Evolutionary conservation across 92 coral and sea anemone genomes (phyloP), one percentile per base, ranked within the genome.

Genomic region (Epizoanthus scotinus): DNA sequence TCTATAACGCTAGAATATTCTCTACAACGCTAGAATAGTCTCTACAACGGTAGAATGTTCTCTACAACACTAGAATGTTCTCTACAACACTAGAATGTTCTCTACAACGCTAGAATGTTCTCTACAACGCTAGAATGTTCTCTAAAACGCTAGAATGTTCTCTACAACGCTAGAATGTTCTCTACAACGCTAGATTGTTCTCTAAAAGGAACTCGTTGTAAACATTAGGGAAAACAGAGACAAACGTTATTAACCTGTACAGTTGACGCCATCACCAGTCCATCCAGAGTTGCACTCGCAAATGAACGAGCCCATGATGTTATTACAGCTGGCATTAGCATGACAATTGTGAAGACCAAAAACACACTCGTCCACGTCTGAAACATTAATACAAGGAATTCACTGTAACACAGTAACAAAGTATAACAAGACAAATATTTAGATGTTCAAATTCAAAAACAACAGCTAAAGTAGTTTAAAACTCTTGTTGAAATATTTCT

Each of bases 331-430:
- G 6, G 79, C 79, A 8, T 55, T 50, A 19, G 31, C 66, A 27
- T 73, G 79, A 73, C 79, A 73, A 64, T 73, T 73, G 79, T 73
- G 65, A 9, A 74, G 22, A n/a, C 20, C 36, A 31, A 12, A 19
- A 19, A 57, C 19, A 58, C 79, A 74, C 59, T 74, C 66, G 42
- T 74, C 44, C 7, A 74, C 19, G 13, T 74, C 79, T 74, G 54
- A 19, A 74, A 20, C 5, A 14, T 4, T 47, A 5, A 26, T 24
- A 26, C 60, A 50, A 67, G 6, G 8, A 26, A 1, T 24, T 62
- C 2, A 7, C 18, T 62, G 38, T 10, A 62, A 62, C 15, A 62
- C 15, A 12, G 12, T 21, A 25, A 6, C 5, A 34, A 34, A 6
- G 5, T 5, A 34, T 21, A 25, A 6, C 5, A 34, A 34, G 40